phyloP scores from a whole-genome alignment of 1,140 invertebrate genomes.

The Ruditapes philippinarum region DNA sequence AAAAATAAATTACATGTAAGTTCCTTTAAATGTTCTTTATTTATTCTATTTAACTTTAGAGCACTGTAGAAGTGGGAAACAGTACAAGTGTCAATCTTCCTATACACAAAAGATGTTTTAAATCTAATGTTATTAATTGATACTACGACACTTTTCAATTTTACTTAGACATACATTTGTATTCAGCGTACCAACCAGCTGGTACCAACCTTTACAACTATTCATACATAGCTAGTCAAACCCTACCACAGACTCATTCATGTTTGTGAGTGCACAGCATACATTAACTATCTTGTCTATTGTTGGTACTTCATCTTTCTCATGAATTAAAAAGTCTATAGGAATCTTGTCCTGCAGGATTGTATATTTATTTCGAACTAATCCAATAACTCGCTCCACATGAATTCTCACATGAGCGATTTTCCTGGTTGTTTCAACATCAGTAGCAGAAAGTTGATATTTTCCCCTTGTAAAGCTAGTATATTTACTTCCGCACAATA shows the following conservation, averaged over 20 bases:
- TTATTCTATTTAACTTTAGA: too few species aligned
- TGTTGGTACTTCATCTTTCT: constrained; percentile 28
- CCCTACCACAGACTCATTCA: constrained; percentile 60
- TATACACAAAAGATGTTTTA: too few species aligned
- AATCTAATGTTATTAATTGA: too few species aligned
- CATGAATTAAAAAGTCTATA: constrained; percentile 55
- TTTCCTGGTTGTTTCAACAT: background rate
- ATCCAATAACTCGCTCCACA: constrained; percentile 50
- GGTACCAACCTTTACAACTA: too few species aligned
- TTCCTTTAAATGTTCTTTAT: too few species aligned
- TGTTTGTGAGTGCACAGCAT: constrained; percentile 60
- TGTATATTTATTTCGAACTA: constrained; percentile 68
- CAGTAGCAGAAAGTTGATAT: constrained; percentile 32
- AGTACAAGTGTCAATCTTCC: too few species aligned
- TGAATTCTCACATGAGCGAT: constrained; percentile 25
- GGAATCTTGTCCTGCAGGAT: constrained; percentile 66
- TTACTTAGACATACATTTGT: background rate
- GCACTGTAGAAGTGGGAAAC: too few species aligned
- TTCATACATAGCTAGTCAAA: too few species aligned
- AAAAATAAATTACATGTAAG: too few species aligned
- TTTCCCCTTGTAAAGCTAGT: constrained; percentile 24
- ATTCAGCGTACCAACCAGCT: too few species aligned
- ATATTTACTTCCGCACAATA: constrained; percentile 27
- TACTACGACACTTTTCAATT: too few species aligned
- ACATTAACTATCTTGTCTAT: constrained; percentile 67